A percentile compares a stretch with the other conserved stretches of the same genome.
Evolutionary conservation across 1,140 invertebrate genomes (phyloP).

Genomic region (Caerostris extrusa): DNA sequence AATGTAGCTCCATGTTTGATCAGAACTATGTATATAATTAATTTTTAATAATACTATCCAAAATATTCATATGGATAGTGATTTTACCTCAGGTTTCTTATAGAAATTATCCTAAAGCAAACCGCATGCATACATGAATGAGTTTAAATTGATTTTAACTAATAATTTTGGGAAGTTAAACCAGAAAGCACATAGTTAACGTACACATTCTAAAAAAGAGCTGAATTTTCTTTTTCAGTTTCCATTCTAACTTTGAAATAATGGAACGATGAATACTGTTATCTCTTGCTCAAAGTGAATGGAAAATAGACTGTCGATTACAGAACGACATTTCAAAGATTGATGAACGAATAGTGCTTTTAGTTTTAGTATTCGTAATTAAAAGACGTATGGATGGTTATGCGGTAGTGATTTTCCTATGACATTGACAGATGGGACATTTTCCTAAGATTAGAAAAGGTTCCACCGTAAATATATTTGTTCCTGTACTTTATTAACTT

Average conservation of each 20-base stretch:
- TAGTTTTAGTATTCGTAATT: constrained; percentile 58
- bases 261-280: neutral
- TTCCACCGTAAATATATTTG: constrained; percentile 31
- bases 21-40: too few species aligned
- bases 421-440: constrained; percentile 56
- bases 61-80: too few species aligned
- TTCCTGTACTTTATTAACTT: constrained; percentile 34
- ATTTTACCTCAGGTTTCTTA: too few species aligned
- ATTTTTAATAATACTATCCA: too few species aligned
- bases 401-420: constrained; percentile 65
- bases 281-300: neutral
- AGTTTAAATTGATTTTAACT: too few species aligned
- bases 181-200: too few species aligned
- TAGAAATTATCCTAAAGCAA: too few species aligned
- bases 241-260: neutral
- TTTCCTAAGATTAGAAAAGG: constrained; percentile 44
- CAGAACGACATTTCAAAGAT: constrained; percentile 40
- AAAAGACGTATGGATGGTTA: constrained; percentile 43
- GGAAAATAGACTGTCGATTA: constrained; percentile 32
- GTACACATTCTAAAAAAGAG: neutral
- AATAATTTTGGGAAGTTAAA: too few species aligned
- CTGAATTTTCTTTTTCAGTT: neutral
- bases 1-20: too few species aligned
- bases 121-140: too few species aligned
- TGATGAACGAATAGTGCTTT: constrained; percentile 18